These are phyloP conservation scores for Argentina silus DNA, from an alignment of 2,797 vertebrate species.

Conservation along the genomic window DNA sequence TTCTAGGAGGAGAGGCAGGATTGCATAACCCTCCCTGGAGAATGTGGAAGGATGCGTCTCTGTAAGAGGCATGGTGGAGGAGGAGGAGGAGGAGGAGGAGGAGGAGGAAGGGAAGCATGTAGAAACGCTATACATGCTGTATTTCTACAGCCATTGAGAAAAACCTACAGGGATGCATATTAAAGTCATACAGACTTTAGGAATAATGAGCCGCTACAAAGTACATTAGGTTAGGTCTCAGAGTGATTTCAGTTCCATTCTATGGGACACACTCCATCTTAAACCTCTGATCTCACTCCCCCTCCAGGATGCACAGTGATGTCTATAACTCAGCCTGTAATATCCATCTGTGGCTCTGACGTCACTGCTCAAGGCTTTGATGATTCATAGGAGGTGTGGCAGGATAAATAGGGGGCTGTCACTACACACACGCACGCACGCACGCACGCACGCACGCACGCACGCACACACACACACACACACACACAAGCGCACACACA, in stretches of 20 bases:
- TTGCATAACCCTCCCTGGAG: constrained; percentile 50
- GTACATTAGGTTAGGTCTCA: no score
- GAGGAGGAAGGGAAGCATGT: constrained; percentile 5
- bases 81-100: neutral
- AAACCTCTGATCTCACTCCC: neutral
- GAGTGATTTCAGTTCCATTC: no score
- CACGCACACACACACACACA: constrained; percentile 3
- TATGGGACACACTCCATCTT: no score
- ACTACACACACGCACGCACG: constrained; percentile 8
- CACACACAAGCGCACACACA: neutral
- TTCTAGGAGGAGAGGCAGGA: constrained; percentile 53
- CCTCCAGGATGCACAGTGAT: constrained; percentile 17
- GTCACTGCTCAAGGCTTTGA: constrained; percentile 33
- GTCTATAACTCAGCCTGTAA: constrained; percentile 42
- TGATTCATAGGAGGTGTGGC: constrained; percentile 45
- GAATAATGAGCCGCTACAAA: neutral
- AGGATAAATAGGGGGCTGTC: constrained; percentile 23
- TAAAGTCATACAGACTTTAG: no score
- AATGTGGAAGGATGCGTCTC: constrained; percentile 5
- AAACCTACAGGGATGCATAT: no score
- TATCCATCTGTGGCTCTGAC: constrained; percentile 48
- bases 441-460: constrained; percentile 11
- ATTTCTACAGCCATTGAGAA: no score
- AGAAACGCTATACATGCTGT: no score
- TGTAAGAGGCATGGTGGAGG: neutral